Percentiles rank a stretch among this genome's conserved stretches.
phyloP scores from a whole-genome alignment of 2,113 vertebrate species.

The Bungarus multicinctus region DNA sequence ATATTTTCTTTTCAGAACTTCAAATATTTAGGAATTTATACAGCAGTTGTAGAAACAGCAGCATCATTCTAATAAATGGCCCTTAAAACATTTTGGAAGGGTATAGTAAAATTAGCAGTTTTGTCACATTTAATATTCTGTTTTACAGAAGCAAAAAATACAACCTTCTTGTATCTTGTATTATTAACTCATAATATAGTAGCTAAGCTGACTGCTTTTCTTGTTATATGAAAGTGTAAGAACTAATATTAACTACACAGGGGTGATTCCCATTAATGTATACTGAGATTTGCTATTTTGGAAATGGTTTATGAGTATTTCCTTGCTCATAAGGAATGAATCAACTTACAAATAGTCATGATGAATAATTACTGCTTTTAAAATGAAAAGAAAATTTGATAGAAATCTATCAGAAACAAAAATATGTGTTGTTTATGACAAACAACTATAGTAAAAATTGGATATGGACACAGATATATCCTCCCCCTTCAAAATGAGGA shows the following conservation, averaged over 20 bases:
- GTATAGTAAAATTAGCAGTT: constrained; percentile 60
- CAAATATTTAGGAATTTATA: constrained; percentile 41
- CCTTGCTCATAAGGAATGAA: constrained; percentile 8
- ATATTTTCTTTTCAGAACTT: constrained; percentile 56
- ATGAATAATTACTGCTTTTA: neutral
- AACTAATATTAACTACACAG: constrained; percentile 30
- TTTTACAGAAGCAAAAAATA: constrained; percentile 51
- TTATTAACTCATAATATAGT: constrained; percentile 52
- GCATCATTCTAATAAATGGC: constrained; percentile 59
- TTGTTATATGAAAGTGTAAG: constrained; percentile 43
- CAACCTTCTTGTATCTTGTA: constrained; percentile 58
- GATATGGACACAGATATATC: neutral
- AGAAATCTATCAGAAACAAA: neutral
- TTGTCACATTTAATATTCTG: constrained; percentile 56
- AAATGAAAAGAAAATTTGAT: constrained; percentile 10
- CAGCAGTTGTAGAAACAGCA: constrained; percentile 29
- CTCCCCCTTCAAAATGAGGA: neutral
- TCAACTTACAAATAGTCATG: neutral
- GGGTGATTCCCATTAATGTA: constrained; percentile 47
- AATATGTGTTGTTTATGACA: neutral
- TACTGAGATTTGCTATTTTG: constrained; percentile 51
- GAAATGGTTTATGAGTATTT: constrained; percentile 40
- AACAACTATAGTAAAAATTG: neutral
- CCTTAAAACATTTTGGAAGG: constrained; percentile 50
- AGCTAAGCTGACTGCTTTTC: constrained; percentile 40